phyloP scores from a whole-genome alignment of 2,113 vertebrate species.

The Boulengeromyrus knoepffleri region DNA sequence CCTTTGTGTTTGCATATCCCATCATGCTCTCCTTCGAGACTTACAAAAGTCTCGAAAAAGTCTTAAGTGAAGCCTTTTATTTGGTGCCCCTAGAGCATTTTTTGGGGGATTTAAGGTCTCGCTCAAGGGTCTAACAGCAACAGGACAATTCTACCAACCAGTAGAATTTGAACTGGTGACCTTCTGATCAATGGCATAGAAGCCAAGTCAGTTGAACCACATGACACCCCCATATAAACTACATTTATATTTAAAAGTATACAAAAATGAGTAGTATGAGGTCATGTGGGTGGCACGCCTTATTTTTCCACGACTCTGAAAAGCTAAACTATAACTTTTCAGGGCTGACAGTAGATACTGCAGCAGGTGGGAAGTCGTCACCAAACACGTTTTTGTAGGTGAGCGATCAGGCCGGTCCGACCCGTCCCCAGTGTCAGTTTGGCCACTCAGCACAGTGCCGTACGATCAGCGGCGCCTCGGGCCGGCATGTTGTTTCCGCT shows the following conservation, averaged over 20 bases:
- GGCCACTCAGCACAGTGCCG: neutral
- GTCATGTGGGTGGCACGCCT: neutral
- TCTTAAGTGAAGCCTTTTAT: neutral
- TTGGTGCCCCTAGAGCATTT: neutral
- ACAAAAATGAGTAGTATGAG: neutral
- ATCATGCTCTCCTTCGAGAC: neutral
- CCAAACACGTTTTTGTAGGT: neutral
- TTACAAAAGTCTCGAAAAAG: no score
- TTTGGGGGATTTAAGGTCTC: neutral
- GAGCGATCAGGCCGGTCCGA: neutral
- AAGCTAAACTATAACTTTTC: neutral
- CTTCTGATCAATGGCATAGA: neutral
- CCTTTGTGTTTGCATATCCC: neutral
- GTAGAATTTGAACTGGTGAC: neutral
- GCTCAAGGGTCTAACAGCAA: neutral
- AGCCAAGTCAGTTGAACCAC: neutral
- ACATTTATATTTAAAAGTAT: neutral
- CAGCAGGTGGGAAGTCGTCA: neutral
- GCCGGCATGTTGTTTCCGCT: neutral
- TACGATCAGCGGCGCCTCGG: neutral
- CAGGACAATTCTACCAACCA: neutral
- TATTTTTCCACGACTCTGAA: neutral
- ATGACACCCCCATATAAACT: neutral
- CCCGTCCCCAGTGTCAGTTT: neutral
- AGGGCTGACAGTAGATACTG: neutral